Conservation (phyloP, 2,797 vertebrate species). For the Clamator glandarius region DNA sequence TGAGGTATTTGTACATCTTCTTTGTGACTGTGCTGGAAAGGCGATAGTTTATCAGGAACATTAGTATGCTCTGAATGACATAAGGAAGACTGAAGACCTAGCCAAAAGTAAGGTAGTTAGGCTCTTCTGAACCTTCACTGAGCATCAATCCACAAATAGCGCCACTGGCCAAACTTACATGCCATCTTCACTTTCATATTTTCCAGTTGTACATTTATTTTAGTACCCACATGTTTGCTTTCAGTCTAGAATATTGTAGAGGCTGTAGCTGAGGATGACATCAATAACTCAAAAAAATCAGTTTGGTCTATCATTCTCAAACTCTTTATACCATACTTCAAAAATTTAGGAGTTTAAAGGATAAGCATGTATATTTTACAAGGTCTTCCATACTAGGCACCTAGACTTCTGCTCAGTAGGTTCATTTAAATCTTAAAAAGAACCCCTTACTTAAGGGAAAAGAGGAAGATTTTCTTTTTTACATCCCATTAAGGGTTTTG, state of each 20-base stretch:
- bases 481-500: not conserved
- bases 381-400: not conserved
- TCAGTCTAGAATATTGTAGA: not conserved
- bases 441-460: fast-evolving
- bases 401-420: not conserved
- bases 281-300: not conserved
- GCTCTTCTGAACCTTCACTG: not conserved
- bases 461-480: not conserved
- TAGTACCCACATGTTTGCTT: not conserved
- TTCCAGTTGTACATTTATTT: not conserved
- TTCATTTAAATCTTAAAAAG: not conserved
- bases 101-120: not conserved
- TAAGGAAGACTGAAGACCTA: not conserved
- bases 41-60: not conserved
- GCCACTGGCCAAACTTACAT: not conserved
- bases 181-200: not conserved
- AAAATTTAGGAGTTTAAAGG: not conserved
- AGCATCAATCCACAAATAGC: not conserved
- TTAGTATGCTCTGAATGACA: not conserved
- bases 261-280: not conserved
- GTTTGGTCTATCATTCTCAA: not conserved
- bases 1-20: not conserved
- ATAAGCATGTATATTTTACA: not conserved
- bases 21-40: not conserved
- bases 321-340: not conserved